Percentiles rank a stretch among this genome's conserved stretches.
Evolutionary conservation across 2,113 vertebrate species (phyloP).

Genomic region (Xenus cinereus): DNA sequence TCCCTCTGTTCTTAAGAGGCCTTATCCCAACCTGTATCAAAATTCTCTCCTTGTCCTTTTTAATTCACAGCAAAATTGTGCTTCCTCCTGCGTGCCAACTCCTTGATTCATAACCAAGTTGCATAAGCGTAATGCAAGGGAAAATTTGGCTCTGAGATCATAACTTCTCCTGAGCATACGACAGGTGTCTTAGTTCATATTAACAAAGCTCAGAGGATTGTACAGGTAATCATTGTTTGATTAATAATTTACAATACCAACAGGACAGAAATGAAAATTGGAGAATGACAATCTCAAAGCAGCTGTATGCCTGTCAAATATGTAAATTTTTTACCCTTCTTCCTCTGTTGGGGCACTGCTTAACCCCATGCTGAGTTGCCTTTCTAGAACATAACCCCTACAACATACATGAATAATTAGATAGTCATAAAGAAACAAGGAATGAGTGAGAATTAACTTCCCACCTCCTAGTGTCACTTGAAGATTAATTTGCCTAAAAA

Average conservation of each 20-base stretch:
- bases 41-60: not conserved
- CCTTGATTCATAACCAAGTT: not conserved
- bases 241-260: constrained; percentile 29
- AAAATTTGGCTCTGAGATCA: not conserved
- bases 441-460: constrained; percentile 24
- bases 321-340: not conserved
- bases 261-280: constrained; percentile 4
- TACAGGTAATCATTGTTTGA: constrained; percentile 10
- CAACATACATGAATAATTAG: constrained; percentile 43
- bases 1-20: not conserved
- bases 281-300: not conserved
- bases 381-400: constrained; percentile 12
- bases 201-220: not conserved
- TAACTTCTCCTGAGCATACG: not conserved
- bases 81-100: not conserved
- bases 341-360: not conserved
- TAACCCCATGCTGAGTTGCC: not conserved
- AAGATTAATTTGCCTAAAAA: constrained; percentile 56
- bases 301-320: not conserved
- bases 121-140: not conserved
- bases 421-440: not conserved
- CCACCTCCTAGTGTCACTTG: constrained; percentile 17
- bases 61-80: not conserved
- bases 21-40: not conserved
- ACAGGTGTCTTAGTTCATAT: not conserved